A percentile compares a stretch with the other conserved stretches of the same genome.
phyloP scores from a whole-genome alignment of 2,888 invertebrate species.

The Sesamia inferens region DNA sequence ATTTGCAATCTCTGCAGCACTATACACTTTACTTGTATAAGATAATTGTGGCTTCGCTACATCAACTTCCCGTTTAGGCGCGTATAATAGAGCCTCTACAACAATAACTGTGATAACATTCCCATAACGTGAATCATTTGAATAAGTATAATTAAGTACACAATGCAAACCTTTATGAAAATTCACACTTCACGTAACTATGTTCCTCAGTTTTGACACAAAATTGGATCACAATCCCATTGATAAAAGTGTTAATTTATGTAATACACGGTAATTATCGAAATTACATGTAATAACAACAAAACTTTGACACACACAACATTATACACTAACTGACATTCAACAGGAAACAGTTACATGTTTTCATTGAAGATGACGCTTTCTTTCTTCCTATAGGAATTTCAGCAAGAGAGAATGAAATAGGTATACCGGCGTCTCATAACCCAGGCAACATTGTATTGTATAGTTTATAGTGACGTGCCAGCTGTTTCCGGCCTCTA shows the following conservation, averaged over 20 bases:
- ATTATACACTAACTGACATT: conserved; percentile 80
- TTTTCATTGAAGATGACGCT: conserved; percentile 52
- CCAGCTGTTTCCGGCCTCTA: conserved; percentile 73
- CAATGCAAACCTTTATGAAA: conserved; percentile 73
- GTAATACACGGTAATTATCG: conserved; percentile 73
- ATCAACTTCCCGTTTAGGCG: conserved; percentile 78
- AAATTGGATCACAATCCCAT: conserved; percentile 74
- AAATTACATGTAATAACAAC: conserved; percentile 84
- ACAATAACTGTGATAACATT: conserved; percentile 83
- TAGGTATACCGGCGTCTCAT: conserved; percentile 70
- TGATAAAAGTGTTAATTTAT: conserved; percentile 75
- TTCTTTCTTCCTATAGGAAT: conserved; percentile 52
- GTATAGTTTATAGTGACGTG: conserved; percentile 65
- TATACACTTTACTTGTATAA: conserved; percentile 54
- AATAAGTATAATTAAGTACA: conserved; percentile 73
- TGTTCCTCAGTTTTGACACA: conserved; percentile 58
- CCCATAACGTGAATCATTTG: conserved; percentile 86
- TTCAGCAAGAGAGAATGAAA: conserved; percentile 58
- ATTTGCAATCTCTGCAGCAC: conserved; percentile 43
- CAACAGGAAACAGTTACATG: conserved; percentile 68
- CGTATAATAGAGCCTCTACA: conserved; percentile 76
- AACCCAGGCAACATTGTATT: conserved; percentile 55
- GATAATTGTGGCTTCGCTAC: conserved; percentile 61
- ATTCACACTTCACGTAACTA: conserved; percentile 64
- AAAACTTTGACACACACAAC: conserved; percentile 86